phyloP scores from a whole-genome alignment of 2,797 vertebrate species.

The Poecilia picta region DNA sequence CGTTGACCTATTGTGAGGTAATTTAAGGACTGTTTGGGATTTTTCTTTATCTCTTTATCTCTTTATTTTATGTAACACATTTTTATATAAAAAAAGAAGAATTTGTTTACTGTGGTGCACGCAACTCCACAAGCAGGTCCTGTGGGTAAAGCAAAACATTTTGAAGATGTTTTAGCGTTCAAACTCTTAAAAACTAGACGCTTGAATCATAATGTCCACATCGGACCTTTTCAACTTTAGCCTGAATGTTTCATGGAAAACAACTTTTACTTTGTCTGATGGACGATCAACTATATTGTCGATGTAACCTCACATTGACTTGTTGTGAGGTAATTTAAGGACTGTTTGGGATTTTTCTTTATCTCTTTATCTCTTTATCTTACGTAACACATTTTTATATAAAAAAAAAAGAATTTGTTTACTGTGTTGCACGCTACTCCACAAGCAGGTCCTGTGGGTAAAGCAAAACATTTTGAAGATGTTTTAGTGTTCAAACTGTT shows the following conservation, averaged over 20 bases:
- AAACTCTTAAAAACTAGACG: no score
- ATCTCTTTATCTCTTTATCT: constrained; percentile 30
- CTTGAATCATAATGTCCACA: no score
- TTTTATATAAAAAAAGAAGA: not conserved
- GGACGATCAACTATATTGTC: constrained; percentile 33
- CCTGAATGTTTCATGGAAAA: no score
- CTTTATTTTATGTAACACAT: not conserved
- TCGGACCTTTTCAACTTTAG: no score
- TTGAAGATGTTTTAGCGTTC: no score
- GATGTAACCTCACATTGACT: constrained; percentile 6
- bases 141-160: no score
- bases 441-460: not conserved
- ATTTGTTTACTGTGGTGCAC: not conserved
- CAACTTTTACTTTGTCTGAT: constrained; percentile 10
- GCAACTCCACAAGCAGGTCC: not conserved
- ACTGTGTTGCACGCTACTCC: not conserved
- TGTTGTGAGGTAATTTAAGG: constrained; percentile 14
- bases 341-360: constrained; percentile 25
- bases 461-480: no score
- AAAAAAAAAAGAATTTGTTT: not conserved
- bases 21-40: constrained; percentile 33
- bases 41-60: constrained; percentile 25
- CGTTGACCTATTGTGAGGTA: not conserved
- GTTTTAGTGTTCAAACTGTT: no score
- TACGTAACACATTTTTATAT: not conserved